These are phyloP conservation scores for Pseudochromis fuscus DNA, from an alignment of 2,797 vertebrate genomes.

Conservation along the genomic window DNA sequence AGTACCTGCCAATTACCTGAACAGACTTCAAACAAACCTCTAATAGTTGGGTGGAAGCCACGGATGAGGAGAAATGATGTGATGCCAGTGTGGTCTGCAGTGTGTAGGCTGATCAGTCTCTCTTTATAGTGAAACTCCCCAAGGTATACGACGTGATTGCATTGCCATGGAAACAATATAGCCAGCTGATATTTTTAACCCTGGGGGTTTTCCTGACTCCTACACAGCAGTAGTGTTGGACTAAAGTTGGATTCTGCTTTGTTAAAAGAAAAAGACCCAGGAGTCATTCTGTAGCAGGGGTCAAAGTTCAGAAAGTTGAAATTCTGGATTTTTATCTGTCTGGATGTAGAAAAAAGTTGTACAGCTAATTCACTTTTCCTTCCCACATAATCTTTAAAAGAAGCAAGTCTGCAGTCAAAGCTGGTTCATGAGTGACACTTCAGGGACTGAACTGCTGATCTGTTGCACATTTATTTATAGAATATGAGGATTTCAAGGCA, in stretches of 20 bases:
- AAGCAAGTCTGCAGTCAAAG: background rate
- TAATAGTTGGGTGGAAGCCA: constrained; percentile 54
- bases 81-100: constrained; percentile 35
- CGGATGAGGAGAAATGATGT: constrained; percentile 24
- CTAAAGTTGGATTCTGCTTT: constrained; percentile 33
- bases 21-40: constrained; percentile 61
- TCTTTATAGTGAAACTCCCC: constrained; percentile 25
- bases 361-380: background rate
- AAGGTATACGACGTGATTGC: constrained; percentile 32
- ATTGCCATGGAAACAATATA: constrained; percentile 78
- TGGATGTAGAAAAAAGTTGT: background rate
- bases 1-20: constrained; percentile 65
- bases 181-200: constrained; percentile 56
- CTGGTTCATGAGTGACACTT: background rate
- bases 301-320: constrained; percentile 5
- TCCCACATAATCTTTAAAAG: background rate
- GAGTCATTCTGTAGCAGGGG: background rate
- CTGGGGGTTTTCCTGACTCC: constrained; percentile 53
- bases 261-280: background rate
- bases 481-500: constrained; percentile 3
- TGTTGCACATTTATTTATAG: constrained; percentile 1
- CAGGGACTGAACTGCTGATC: background rate
- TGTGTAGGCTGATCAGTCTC: constrained; percentile 52
- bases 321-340: background rate
- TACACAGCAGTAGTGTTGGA: constrained; percentile 37